Percentiles rank a stretch among this genome's conserved stretches.
These are phyloP conservation scores for Hydropotes inermis DNA, from an alignment of 2,113 vertebrate genomes.

Conservation along the genomic window DNA sequence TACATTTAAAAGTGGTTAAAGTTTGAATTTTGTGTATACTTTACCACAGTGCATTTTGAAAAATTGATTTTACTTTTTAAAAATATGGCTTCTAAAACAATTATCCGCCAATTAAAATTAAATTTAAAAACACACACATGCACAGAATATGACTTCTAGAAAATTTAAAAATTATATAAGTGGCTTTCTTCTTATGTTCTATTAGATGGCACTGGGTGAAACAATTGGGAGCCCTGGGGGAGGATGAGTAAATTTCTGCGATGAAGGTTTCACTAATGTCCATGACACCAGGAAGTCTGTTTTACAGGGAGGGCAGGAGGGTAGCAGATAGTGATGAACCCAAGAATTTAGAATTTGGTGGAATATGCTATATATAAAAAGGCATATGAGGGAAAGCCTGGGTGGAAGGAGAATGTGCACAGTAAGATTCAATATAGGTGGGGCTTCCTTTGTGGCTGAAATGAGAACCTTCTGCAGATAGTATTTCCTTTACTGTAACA, in stretches of 20 bases:
- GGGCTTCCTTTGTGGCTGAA: neutral
- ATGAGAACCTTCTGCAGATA: neutral
- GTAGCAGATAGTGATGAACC: neutral
- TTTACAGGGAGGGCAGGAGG: neutral
- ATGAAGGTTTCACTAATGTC: neutral
- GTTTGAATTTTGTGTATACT: neutral
- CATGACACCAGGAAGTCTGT: neutral
- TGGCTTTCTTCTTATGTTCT: neutral
- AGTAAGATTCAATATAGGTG: neutral
- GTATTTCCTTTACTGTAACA: neutral
- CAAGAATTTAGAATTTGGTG: neutral
- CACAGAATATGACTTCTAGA: neutral
- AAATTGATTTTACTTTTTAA: neutral
- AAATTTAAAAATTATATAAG: neutral
- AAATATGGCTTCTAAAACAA: neutral
- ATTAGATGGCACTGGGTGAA: neutral
- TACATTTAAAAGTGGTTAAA: neutral
- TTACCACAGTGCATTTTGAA: neutral
- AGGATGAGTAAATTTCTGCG: neutral
- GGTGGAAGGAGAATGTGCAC: neutral
- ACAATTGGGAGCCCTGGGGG: neutral
- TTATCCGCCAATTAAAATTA: neutral
- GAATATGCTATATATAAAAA: neutral
- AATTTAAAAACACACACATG: neutral
- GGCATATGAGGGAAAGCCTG: neutral